These are phyloP conservation scores for Phrynosoma blainvillii DNA, from an alignment of 2,113 vertebrate genomes.

Conservation along the genomic window DNA sequence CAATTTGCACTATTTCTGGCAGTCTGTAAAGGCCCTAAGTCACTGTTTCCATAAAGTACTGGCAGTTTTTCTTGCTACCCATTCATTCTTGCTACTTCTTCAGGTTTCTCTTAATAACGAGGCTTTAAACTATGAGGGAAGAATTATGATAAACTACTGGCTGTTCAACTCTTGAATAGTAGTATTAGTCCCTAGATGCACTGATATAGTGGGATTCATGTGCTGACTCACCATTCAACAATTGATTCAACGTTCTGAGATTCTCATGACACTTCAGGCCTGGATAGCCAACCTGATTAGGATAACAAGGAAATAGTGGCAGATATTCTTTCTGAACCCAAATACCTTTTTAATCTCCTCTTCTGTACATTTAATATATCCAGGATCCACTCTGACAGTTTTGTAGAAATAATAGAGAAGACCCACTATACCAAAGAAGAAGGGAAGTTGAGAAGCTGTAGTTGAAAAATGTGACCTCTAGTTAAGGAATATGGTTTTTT, in stretches of 20 bases:
- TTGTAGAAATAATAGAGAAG: constrained; percentile 91
- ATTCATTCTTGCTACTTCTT: not conserved
- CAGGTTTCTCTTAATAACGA: not conserved
- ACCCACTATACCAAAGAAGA: constrained; percentile 76
- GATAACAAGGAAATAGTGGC: not conserved
- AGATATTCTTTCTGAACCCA: not conserved
- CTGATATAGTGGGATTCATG: too few relatives aligned
- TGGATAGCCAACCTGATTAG: too few relatives aligned
- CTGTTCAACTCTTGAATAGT: too few relatives aligned
- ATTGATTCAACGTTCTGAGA: too few relatives aligned
- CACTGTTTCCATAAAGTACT: not conserved
- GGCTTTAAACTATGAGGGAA: not conserved
- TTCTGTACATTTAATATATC: constrained; percentile 86
- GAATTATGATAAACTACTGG: not conserved
- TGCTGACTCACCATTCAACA: too few relatives aligned
- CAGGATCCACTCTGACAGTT: constrained; percentile 88
- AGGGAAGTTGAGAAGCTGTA: constrained; percentile 75
- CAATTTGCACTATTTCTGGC: too few relatives aligned
- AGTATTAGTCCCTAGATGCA: too few relatives aligned
- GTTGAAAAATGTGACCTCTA: constrained; percentile 75
- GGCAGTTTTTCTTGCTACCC: not conserved
- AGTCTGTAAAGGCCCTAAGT: too few relatives aligned
- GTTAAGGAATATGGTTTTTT: constrained; percentile 78
- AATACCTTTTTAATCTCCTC: constrained; percentile 90
- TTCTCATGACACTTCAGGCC: too few relatives aligned